phyloP scores from a whole-genome alignment of 1,140 invertebrate genomes.

The Drosophila sp. region DNA sequence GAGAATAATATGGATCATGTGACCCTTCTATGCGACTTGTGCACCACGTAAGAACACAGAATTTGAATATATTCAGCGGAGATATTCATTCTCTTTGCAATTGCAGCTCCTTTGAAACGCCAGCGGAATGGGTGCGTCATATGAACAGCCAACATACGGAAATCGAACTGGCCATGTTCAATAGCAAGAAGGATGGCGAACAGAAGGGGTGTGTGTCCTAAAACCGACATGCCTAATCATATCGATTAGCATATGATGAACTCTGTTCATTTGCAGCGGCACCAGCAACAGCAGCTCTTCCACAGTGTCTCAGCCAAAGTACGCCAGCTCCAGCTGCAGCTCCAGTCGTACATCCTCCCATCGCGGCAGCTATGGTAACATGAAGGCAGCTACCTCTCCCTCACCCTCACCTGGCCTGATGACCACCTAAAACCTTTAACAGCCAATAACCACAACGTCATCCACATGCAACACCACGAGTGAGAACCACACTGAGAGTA shows the following conservation, averaged over 20 bases:
- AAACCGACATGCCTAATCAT: conserved; percentile 32
- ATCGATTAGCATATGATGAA: conserved; percentile 52
- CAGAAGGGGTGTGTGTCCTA: conserved; percentile 77
- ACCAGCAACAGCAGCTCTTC: conserved; percentile 42
- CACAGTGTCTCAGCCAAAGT: conserved; percentile 52
- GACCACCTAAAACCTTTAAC: conserved; percentile 18
- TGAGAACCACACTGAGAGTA: conserved; percentile 33
- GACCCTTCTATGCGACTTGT: conserved; percentile 87
- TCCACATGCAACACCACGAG: conserved; percentile 25
- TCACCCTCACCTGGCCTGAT: conserved; percentile 18
- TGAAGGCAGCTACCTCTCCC: conserved; percentile 7
- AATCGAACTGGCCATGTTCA: conserved; percentile 91
- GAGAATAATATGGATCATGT: conserved; percentile 81
- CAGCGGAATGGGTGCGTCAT: conserved; percentile 92
- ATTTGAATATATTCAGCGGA: neutral
- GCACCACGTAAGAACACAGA: conserved; percentile 86
- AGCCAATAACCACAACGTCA: conserved; percentile 2
- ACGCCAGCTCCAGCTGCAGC: neutral
- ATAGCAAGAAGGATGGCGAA: conserved; percentile 85
- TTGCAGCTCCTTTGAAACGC: conserved; percentile 87
- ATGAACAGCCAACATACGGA: conserved; percentile 92
- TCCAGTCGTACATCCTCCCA: conserved; percentile 9
- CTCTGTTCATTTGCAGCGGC: conserved; percentile 66
- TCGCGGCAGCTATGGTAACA: conserved; percentile 5
- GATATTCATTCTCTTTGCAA: neutral